These are phyloP conservation scores for Pelecanoides urinatrix DNA, from an alignment of 2,113 vertebrate genomes.

Conservation along the genomic window DNA sequence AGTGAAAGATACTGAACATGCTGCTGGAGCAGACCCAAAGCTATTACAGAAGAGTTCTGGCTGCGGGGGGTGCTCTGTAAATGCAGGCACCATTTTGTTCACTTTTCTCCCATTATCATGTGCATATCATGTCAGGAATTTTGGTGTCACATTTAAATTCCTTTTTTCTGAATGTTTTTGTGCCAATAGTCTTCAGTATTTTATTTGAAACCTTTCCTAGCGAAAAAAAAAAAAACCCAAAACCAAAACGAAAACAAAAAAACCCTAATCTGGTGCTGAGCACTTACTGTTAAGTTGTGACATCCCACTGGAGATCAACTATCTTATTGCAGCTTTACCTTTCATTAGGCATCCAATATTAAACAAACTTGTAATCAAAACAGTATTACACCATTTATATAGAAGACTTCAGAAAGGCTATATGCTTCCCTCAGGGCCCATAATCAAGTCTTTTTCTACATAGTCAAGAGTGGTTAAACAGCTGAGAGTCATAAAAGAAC, in stretches of 20 bases:
- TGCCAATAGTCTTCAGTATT: neutral
- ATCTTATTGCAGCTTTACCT: neutral
- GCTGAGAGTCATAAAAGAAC: neutral
- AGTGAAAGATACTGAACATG: neutral
- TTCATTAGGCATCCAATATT: neutral
- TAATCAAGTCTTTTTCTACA: neutral
- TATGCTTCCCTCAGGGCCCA: neutral
- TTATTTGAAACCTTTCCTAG: neutral
- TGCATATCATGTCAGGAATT: neutral
- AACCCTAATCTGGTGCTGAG: fast-evolving
- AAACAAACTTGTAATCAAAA: neutral
- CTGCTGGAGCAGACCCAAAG: neutral
- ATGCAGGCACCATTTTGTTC: neutral
- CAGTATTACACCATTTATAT: neutral
- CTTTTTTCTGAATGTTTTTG: neutral
- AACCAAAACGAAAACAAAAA: neutral
- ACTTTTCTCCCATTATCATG: neutral
- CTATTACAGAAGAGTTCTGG: neutral
- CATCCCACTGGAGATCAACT: neutral
- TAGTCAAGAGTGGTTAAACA: neutral
- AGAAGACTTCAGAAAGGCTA: neutral
- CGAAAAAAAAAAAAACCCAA: neutral
- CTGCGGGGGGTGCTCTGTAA: neutral
- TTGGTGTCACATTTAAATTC: neutral
- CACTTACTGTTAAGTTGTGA: neutral